These are phyloP conservation scores for Psilanteris sp. DNA, from an alignment of 1,140 invertebrate species.

Conservation along the genomic window DNA sequence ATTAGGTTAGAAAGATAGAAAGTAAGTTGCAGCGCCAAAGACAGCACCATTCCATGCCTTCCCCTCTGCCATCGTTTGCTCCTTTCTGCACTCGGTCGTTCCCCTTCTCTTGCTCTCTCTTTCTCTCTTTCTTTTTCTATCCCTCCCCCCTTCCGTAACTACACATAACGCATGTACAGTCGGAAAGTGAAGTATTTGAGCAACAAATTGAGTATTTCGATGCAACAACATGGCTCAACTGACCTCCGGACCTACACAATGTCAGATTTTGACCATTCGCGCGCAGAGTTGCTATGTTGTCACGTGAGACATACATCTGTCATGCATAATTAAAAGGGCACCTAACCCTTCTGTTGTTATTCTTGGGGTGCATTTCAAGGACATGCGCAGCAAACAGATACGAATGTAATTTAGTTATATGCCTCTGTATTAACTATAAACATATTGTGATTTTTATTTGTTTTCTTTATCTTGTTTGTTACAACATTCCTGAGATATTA, in stretches of 20 bases:
- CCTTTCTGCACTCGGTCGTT: slow-evolving; percentile 57
- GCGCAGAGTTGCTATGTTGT: not conserved
- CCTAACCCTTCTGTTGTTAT: too few relatives aligned
- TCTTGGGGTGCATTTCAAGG: too few relatives aligned
- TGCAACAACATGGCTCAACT: slow-evolving; percentile 8
- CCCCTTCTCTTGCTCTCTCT: slow-evolving; percentile 46
- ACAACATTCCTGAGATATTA: too few relatives aligned
- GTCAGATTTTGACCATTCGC: not conserved
- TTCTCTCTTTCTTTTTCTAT: slow-evolving; percentile 52
- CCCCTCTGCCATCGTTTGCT: slow-evolving; percentile 7
- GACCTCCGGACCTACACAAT: not conserved
- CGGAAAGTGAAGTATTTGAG: slow-evolving; percentile 45
- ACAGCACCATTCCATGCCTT: slow-evolving; percentile 39
- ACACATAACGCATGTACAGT: slow-evolving; percentile 38
- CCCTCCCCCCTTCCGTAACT: slow-evolving; percentile 11
- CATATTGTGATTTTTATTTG: too few relatives aligned
- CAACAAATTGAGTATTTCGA: slow-evolving; percentile 23
- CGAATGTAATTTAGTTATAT: too few relatives aligned
- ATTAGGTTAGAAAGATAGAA: slow-evolving; percentile 53
- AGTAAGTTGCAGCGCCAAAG: slow-evolving; percentile 56
- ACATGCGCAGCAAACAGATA: too few relatives aligned
- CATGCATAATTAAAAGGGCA: slow-evolving; percentile 53
- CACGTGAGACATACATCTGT: slow-evolving; percentile 32
- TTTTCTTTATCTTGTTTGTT: too few relatives aligned
- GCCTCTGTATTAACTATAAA: too few relatives aligned